Conservation (phyloP, 2,888 invertebrate species). For the Drosophila mulleri region DNA sequence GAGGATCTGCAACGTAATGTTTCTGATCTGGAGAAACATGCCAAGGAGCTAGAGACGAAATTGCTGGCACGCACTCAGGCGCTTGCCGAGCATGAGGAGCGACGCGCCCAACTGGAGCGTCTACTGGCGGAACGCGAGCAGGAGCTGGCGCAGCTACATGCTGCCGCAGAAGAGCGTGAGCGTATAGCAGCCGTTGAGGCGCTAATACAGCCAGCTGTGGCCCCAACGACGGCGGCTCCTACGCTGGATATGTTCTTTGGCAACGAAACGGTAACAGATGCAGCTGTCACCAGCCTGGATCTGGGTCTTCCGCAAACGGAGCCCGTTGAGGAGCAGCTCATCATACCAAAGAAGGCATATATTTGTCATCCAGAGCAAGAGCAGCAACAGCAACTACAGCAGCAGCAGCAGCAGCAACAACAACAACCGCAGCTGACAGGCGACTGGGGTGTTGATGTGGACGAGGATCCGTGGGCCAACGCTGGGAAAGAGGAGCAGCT, state of each 20-base stretch:
- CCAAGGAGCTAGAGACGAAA: slow-evolving; percentile 84
- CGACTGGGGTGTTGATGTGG: slow-evolving; percentile 79
- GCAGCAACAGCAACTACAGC: not conserved
- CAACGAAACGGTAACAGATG: slow-evolving; percentile 36
- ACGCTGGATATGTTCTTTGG: slow-evolving; percentile 84
- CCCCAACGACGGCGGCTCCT: slow-evolving; percentile 45
- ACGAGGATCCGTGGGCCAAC: slow-evolving; percentile 87
- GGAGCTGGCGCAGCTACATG: slow-evolving; percentile 56
- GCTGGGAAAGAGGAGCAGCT: slow-evolving; percentile 85
- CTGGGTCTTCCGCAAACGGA: slow-evolving; percentile 56
- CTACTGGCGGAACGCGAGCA: slow-evolving; percentile 43
- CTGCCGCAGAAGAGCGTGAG: slow-evolving; percentile 64
- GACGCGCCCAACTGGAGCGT: slow-evolving; percentile 54
- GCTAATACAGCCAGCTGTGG: slow-evolving; percentile 49
- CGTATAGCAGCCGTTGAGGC: slow-evolving; percentile 57
- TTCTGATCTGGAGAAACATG: slow-evolving; percentile 84
- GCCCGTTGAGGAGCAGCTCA: slow-evolving; percentile 84
- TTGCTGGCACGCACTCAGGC: slow-evolving; percentile 78
- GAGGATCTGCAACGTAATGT: slow-evolving; percentile 84
- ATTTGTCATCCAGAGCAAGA: slow-evolving; percentile 85
- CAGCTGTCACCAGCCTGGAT: slow-evolving; percentile 16
- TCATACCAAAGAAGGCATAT: slow-evolving; percentile 87
- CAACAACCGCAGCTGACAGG: slow-evolving; percentile 21
- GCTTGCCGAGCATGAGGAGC: slow-evolving; percentile 72
- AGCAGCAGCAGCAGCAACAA: not conserved